These are phyloP conservation scores for silkworm (Bombyx mori) DNA, from an alignment of 1,140 invertebrate genomes.

Conservation along the genomic window ASM3026992v2 NC_085108.1:4588001-4588500, in stretches of 20 bases:
- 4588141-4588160: slow-evolving; percentile 48
- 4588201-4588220: slow-evolving; percentile 62
- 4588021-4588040: no score
- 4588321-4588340: not conserved
- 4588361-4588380: slow-evolving; percentile 5
- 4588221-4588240: slow-evolving; percentile 62
- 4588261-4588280: slow-evolving; percentile 57
- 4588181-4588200: slow-evolving; percentile 66
- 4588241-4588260: slow-evolving; percentile 23
- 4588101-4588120: slow-evolving; percentile 67
- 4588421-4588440: slow-evolving; percentile 30
- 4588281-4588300: slow-evolving; percentile 24
- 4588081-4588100: slow-evolving; percentile 67
- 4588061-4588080: slow-evolving; percentile 43
- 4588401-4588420: slow-evolving; percentile 28
- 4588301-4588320: slow-evolving; percentile 18
- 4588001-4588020: no score
- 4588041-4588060: slow-evolving; percentile 20
- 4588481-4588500: slow-evolving; percentile 45
- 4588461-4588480: slow-evolving; percentile 26
- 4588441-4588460: slow-evolving; percentile 30
- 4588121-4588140: slow-evolving; percentile 58
- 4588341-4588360: slow-evolving; percentile 4
- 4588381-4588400: slow-evolving; percentile 1
- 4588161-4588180: slow-evolving; percentile 62